Percentiles rank a stretch among this genome's conserved stretches.
Evolutionary conservation across 2,113 vertebrate genomes (phyloP).

Genomic region (Anguilla rostrata): DNA sequence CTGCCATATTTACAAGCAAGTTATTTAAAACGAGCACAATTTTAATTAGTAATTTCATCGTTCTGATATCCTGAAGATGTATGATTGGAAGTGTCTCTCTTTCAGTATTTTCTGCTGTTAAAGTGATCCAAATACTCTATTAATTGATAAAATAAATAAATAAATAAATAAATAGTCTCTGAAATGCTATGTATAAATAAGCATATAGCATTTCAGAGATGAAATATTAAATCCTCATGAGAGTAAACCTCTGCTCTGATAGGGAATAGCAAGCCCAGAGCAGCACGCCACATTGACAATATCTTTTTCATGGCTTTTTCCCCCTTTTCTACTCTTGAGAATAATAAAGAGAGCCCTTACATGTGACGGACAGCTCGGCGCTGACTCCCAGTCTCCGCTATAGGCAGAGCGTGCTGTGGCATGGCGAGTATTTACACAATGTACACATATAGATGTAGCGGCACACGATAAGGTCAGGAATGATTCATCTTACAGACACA

Average conservation of each 20-base stretch:
- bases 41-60: not conserved
- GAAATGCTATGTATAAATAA: not conserved
- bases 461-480: constrained; percentile 12
- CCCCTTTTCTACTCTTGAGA: not conserved
- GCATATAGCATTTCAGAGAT: not conserved
- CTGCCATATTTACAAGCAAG: not conserved
- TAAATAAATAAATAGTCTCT: not conserved
- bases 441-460: not conserved
- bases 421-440: not conserved
- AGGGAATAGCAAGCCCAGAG: not conserved
- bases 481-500: not conserved
- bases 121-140: not conserved
- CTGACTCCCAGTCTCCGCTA: not conserved
- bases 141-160: not conserved
- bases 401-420: not conserved
- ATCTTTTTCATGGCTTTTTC: not conserved
- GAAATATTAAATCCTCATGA: not conserved
- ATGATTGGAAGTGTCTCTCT: not conserved
- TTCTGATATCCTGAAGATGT: not conserved
- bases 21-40: not conserved
- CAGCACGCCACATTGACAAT: not conserved
- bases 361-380: not conserved
- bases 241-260: not conserved
- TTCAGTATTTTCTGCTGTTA: no score
- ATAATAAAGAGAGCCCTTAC: constrained; percentile 5